phyloP scores from a whole-genome alignment of 2,888 invertebrate species.

The Apamea crenata region DNA sequence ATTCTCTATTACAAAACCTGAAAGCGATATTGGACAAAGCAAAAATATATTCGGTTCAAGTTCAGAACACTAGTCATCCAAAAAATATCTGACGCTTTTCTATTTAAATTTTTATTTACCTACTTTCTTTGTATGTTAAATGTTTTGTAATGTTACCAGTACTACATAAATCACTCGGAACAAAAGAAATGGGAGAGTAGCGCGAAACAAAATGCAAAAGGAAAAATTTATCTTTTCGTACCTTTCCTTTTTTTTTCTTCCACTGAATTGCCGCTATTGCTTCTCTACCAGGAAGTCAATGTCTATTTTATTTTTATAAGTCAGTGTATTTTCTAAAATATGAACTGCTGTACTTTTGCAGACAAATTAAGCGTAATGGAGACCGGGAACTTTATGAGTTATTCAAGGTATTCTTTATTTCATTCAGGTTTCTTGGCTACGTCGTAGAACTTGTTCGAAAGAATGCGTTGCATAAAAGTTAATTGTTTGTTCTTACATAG shows the following conservation, averaged over 20 bases:
- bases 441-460: conserved; percentile 1
- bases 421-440: neutral
- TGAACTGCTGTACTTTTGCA: conserved; percentile 6
- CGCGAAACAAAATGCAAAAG: conserved; percentile 76
- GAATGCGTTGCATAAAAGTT: conserved; percentile 3
- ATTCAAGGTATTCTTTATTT: conserved; percentile 9
- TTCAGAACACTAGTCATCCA: conserved; percentile 12
- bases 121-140: conserved; percentile 77
- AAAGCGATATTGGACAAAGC: neutral
- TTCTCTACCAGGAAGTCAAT: conserved; percentile 75
- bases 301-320: conserved; percentile 70
- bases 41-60: neutral
- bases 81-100: conserved; percentile 51
- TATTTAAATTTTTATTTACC: conserved; percentile 74
- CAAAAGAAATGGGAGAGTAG: conserved; percentile 75
- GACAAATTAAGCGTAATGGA: conserved; percentile 15
- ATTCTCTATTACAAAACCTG: neutral
- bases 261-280: conserved; percentile 72
- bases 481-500: neutral
- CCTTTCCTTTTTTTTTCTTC: conserved; percentile 70
- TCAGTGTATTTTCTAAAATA: conserved; percentile 39
- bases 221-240: conserved; percentile 72
- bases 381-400: neutral
- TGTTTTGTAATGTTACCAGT: conserved; percentile 80
- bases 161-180: conserved; percentile 81